These are phyloP conservation scores for Crypturellus undulatus DNA, from an alignment of 2,113 vertebrate species.

Conservation along the genomic window DNA sequence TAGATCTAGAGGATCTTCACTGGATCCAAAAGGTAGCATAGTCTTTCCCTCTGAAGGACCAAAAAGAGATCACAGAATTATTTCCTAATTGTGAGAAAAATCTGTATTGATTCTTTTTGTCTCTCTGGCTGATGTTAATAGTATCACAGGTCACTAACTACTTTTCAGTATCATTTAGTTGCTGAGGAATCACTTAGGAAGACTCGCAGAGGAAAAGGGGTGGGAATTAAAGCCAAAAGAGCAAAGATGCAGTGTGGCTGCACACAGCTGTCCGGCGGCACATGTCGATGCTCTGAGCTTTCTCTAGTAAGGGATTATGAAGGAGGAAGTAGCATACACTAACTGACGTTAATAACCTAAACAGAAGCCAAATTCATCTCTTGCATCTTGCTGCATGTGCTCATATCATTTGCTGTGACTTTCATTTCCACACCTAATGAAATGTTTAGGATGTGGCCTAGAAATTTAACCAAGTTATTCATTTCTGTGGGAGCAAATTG, in stretches of 20 bases:
- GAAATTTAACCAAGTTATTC: background rate
- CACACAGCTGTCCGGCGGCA: background rate
- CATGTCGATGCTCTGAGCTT: background rate
- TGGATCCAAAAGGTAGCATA: background rate
- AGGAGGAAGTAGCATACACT: background rate
- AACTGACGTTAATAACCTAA: background rate
- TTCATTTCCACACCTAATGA: background rate
- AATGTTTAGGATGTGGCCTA: background rate
- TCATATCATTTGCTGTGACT: background rate
- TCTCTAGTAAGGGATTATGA: background rate
- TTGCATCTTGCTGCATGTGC: background rate
- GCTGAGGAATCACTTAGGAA: slow-evolving; percentile 55
- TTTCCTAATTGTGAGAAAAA: slow-evolving; percentile 83
- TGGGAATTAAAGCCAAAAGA: background rate
- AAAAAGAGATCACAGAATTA: slow-evolving; percentile 76
- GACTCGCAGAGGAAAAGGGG: background rate
- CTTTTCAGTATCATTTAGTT: slow-evolving; percentile 64
- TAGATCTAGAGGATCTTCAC: slow-evolving; percentile 34
- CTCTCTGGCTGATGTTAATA: slow-evolving; percentile 64
- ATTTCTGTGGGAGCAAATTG: background rate
- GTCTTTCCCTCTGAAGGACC: slow-evolving; percentile 43
- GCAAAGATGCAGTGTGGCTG: background rate
- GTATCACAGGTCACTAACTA: slow-evolving; percentile 58
- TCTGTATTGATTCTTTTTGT: slow-evolving; percentile 76
- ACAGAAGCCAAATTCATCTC: background rate